Evolutionary conservation across 1,140 invertebrate species (phyloP), one percentile per base, ranked within the genome.

Genomic region (Drosophila watanabei): DNA sequence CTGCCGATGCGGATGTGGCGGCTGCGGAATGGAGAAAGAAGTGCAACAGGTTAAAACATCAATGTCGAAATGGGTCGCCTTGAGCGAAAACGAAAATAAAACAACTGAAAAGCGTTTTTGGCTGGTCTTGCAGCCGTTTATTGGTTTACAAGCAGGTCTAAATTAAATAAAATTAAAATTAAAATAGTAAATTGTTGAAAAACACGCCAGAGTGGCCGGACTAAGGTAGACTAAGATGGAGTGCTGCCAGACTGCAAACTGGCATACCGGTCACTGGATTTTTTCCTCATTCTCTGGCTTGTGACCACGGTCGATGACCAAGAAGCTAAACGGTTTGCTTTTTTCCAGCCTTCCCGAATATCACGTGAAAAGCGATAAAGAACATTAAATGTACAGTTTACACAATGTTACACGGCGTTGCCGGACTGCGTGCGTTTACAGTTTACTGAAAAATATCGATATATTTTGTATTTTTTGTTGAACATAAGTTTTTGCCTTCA

Each of bases 1-100:
- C 65, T 79, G 69, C 58, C 30, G 66, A 57, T 65, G 71, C 33
- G 43, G 61, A 64, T 64, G 60, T 60, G 59, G 66, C 52, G 45
- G 46, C 68, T 73, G 70, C n/a, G 5, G 7, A 73, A 61, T 28
- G 37, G 30, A 73, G 70, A 60, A 61, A 20, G 37, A 63, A 54
- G 80, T 45, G 73, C 82, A 65, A 76, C 73, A 73, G 80, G 84
- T 87, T 87, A 87, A 35, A 78, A 73, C 37, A 62, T 18, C 43
- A 48, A 39, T 24, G 33, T 39, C 63, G 52, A 28, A 37, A 4
- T 9, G 13, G n/a, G 54, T 56, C 6, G 41, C 48, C 28, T 69
- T 59, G 59, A 71, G 48, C 32, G 14, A 32, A 71, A 79, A 72
- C 14, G 14, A 65, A 72, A 79, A 79, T 79, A 65, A 79, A 79